phyloP scores from a whole-genome alignment of 2,113 vertebrate species.

The Scomber scombrus region DNA sequence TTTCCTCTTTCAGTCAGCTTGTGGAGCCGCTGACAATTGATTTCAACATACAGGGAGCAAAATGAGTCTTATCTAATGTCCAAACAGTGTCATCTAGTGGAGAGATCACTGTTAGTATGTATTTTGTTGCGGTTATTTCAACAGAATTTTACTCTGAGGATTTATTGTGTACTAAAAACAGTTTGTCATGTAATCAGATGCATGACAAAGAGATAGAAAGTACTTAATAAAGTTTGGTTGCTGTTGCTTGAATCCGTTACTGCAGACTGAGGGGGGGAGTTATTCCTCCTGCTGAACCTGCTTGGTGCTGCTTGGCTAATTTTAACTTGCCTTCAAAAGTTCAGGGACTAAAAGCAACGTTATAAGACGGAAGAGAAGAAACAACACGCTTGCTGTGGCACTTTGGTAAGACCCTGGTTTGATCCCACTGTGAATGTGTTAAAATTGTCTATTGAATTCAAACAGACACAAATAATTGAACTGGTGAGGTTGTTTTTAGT shows the following conservation, averaged over 20 bases:
- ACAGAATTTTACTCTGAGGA: background rate
- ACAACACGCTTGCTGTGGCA: conserved; percentile 9
- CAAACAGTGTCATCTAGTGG: conserved; percentile 50
- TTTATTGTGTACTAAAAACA: background rate
- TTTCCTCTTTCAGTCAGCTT: background rate
- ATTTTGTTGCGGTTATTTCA: background rate
- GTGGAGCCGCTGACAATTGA: background rate
- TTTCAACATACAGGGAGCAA: conserved; percentile 1
- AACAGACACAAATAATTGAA: background rate
- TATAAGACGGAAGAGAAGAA: conserved; percentile 42
- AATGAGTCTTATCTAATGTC: background rate
- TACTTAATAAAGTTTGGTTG: background rate
- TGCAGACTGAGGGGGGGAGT: conserved; percentile 12
- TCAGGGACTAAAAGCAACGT: conserved; percentile 26
- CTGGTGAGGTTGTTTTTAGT: background rate
- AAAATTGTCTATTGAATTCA: conserved; percentile 9
- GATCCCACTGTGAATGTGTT: background rate
- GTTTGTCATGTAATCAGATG: background rate
- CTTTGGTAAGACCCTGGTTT: conserved; percentile 57
- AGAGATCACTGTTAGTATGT: background rate
- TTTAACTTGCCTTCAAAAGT: conserved; percentile 68
- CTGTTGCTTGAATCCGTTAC: background rate
- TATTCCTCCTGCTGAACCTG: conserved; percentile 47
- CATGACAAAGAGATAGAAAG: background rate
- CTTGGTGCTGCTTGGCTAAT: conserved; percentile 68